These are phyloP conservation scores for Venustoraphidia nigricollis DNA, from an alignment of 2,888 invertebrate genomes.

Conservation along the genomic window DNA sequence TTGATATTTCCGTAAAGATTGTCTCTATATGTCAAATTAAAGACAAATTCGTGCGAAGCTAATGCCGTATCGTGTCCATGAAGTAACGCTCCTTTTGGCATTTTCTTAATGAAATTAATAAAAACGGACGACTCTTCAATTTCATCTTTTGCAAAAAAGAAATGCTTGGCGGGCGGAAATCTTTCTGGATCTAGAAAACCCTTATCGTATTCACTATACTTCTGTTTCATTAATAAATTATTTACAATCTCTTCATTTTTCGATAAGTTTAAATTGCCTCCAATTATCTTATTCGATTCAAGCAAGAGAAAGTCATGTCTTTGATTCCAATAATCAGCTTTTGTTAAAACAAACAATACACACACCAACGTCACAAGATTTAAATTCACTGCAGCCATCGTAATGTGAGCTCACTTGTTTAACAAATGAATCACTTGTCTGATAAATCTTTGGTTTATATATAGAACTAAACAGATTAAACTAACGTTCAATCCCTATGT, in stretches of 20 bases:
- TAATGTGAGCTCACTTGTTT: too few relatives aligned
- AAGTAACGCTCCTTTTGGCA: slow-evolving; percentile 1
- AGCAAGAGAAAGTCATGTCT: not conserved
- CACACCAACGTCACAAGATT: too few relatives aligned
- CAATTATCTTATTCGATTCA: not conserved
- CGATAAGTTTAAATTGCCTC: slow-evolving; percentile 15
- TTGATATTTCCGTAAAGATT: not conserved
- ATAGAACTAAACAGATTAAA: too few relatives aligned
- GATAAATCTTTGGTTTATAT: too few relatives aligned
- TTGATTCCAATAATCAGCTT: not conserved
- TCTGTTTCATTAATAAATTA: slow-evolving; percentile 22
- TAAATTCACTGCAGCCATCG: too few relatives aligned
- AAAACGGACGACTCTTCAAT: slow-evolving; percentile 1
- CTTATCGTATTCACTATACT: slow-evolving; percentile 16
- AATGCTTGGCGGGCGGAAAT: not conserved
- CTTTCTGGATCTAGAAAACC: slow-evolving; percentile 2
- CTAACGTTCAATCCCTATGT: too few relatives aligned
- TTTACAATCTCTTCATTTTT: slow-evolving; percentile 19
- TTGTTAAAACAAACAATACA: not conserved
- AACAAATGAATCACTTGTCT: too few relatives aligned
- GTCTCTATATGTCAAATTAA: slow-evolving; percentile 13
- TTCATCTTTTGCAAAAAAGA: not conserved
- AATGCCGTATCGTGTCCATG: not conserved
- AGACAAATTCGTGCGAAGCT: not conserved
- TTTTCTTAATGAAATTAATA: not conserved